Conservation (phyloP, 2,888 invertebrate species). For the Hipparchia semele region DNA sequence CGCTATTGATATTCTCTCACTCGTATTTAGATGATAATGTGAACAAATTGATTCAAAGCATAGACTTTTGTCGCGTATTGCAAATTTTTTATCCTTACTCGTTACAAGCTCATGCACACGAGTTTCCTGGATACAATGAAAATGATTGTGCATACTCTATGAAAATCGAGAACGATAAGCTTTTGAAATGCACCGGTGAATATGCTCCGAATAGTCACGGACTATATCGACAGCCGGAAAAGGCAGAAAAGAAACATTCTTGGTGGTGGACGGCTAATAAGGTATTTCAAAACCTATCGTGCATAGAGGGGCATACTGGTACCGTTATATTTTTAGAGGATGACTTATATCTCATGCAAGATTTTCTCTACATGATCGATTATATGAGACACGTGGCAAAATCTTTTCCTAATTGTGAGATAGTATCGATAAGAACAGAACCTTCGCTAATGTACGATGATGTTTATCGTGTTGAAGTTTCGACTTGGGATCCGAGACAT, state of each 20-base stretch:
- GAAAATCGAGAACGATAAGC: slow-evolving; percentile 43
- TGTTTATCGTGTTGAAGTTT: slow-evolving; percentile 48
- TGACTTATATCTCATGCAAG: slow-evolving; percentile 54
- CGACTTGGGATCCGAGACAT: slow-evolving; percentile 52
- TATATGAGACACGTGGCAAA: slow-evolving; percentile 54
- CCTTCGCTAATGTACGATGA: slow-evolving; percentile 35
- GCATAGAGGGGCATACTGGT: slow-evolving; percentile 48
- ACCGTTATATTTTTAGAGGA: slow-evolving; percentile 57
- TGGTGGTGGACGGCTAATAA: slow-evolving; percentile 71
- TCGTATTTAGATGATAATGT: slow-evolving; percentile 52
- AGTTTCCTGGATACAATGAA: slow-evolving; percentile 53
- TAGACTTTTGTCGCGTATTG: slow-evolving; percentile 59
- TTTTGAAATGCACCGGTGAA: slow-evolving; percentile 53
- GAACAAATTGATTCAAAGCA: slow-evolving; percentile 50
- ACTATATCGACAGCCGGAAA: slow-evolving; percentile 50
- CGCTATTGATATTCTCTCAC: slow-evolving; percentile 62
- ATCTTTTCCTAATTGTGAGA: slow-evolving; percentile 51
- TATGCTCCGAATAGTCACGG: slow-evolving; percentile 54
- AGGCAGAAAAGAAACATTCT: slow-evolving; percentile 55
- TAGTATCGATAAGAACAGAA: slow-evolving; percentile 52
- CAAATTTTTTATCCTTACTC: slow-evolving; percentile 66
- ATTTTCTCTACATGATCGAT: slow-evolving; percentile 58
- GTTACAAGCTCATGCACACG: slow-evolving; percentile 50
- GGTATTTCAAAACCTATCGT: slow-evolving; percentile 55
- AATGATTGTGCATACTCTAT: slow-evolving; percentile 51